Evolutionary conservation across 2,113 vertebrate species (phyloP).

Genomic region (Sander lucioperca): DNA sequence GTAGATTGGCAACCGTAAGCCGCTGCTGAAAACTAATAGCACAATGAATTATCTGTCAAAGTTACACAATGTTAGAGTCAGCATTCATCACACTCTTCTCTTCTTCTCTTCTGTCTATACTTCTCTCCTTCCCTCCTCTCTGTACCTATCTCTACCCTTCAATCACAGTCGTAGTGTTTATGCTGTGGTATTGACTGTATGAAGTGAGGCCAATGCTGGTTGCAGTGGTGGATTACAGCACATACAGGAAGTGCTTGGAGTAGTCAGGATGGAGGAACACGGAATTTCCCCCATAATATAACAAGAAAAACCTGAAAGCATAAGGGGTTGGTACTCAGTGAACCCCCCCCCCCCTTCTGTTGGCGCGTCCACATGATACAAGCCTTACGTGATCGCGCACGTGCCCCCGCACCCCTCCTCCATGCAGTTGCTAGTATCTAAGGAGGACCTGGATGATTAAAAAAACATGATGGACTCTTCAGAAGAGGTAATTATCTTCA

Average conservation of each 20-base stretch:
- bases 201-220: slow-evolving; percentile 53
- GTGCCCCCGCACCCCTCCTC: too few species aligned
- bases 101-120: slow-evolving; percentile 32
- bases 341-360: too few species aligned
- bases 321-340: slow-evolving; percentile 6
- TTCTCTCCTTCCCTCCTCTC: slow-evolving; percentile 26
- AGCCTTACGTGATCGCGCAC: too few species aligned
- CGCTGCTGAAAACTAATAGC: slow-evolving; percentile 77
- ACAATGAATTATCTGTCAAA: slow-evolving; percentile 77
- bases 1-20: slow-evolving; percentile 74
- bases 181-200: slow-evolving; percentile 55
- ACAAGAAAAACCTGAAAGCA: slow-evolving; percentile 21
- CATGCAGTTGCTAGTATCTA: too few species aligned
- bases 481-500: too few species aligned
- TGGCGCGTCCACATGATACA: too few species aligned
- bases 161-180: slow-evolving; percentile 58
- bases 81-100: slow-evolving; percentile 68
- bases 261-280: slow-evolving; percentile 1
- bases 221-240: slow-evolving; percentile 59
- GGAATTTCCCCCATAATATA: slow-evolving; percentile 2
- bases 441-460: too few species aligned
- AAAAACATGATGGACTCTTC: too few species aligned
- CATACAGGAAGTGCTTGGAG: slow-evolving; percentile 46
- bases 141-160: slow-evolving; percentile 49
- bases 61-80: slow-evolving; percentile 78